phyloP scores from a whole-genome alignment of 37 sponge, comb jelly and placozoan genomes.

The Amphimedon queenslandica region DNA sequence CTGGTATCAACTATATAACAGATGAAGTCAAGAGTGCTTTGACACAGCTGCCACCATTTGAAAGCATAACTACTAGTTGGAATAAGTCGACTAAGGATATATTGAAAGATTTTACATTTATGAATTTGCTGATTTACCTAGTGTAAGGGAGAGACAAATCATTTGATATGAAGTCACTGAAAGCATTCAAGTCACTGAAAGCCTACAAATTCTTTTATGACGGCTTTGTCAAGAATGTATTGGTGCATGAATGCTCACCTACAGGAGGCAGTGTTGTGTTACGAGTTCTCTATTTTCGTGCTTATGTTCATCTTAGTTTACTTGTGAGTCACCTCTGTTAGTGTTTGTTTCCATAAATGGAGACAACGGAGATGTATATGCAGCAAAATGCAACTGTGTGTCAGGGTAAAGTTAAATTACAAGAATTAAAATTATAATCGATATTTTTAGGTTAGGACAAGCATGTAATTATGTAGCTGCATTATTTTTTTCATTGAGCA shows the following conservation, averaged over 20 bases:
- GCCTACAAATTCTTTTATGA: constrained; percentile 24
- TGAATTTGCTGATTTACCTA: constrained; percentile 23
- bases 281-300: constrained; percentile 14
- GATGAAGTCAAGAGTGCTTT: constrained; percentile 5
- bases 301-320: constrained; percentile 17
- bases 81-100: background rate
- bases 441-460: too few species aligned
- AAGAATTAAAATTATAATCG: too few species aligned
- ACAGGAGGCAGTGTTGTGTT: background rate
- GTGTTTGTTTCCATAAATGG: constrained; percentile 32
- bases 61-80: constrained; percentile 2
- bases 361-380: constrained; percentile 36
- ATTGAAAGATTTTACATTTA: constrained; percentile 21
- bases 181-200: constrained; percentile 24
- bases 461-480: too few species aligned
- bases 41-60: constrained; percentile 2
- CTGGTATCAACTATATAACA: constrained; percentile 10
- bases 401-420: too few species aligned
- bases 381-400: constrained; percentile 24
- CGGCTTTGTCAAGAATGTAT: constrained; percentile 35
- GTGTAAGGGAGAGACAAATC: constrained; percentile 23
- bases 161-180: constrained; percentile 24
- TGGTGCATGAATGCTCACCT: constrained; percentile 11
- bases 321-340: constrained; percentile 16
- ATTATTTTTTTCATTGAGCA: too few species aligned